Percentiles rank a stretch among this genome's conserved stretches.
These are phyloP conservation scores for Dendronephthya gigantea DNA, from an alignment of 64 coral and sea anemone genomes.

Conservation along the genomic window DNA sequence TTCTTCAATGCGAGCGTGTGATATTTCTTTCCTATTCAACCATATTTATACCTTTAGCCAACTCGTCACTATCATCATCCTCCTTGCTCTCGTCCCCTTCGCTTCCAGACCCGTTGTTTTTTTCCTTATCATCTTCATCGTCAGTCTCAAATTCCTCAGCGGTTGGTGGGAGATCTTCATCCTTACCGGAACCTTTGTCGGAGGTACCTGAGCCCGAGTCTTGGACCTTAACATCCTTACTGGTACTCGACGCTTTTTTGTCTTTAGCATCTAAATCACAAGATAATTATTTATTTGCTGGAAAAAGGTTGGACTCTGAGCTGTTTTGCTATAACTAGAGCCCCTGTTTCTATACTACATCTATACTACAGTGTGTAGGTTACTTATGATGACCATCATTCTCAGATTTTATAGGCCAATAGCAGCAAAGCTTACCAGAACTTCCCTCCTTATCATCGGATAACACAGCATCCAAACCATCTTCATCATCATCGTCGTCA, in stretches of 20 bases:
- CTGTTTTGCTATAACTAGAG: no score
- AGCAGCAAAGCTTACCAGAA: neutral
- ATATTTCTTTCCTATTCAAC: neutral
- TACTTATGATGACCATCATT: neutral
- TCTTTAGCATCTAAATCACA: neutral
- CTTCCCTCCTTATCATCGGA: neutral
- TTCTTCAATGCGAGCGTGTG: neutral
- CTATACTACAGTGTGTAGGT: no score
- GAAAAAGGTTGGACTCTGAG: no score
- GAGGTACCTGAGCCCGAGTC: neutral
- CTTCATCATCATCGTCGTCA: neutral
- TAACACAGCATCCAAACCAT: neutral
- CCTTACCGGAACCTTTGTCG: neutral
- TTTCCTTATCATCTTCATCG: neutral
- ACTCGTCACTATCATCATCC: conserved; percentile 8
- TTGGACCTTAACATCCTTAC: neutral
- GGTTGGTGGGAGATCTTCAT: neutral
- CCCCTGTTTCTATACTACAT: no score
- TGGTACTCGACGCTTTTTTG: neutral
- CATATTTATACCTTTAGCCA: neutral
- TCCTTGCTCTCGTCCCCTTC: neutral
- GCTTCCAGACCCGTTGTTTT: neutral
- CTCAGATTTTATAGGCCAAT: neutral
- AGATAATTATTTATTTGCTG: no score
- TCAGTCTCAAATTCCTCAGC: neutral